phyloP scores from a whole-genome alignment of 2,797 vertebrate species.

The Podarcis siculus region DNA sequence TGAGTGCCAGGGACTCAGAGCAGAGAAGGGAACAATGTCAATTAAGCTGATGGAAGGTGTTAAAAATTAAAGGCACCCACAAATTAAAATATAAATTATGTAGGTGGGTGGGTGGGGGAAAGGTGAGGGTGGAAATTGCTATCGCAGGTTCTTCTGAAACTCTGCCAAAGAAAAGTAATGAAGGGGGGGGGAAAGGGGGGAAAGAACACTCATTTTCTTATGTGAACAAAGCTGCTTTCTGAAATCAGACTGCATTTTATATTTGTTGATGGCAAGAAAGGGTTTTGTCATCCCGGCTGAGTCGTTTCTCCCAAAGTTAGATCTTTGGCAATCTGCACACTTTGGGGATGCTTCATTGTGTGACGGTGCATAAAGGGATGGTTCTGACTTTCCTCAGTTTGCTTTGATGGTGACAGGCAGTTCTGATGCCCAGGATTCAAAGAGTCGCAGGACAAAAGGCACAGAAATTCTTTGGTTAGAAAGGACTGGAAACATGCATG shows the following conservation, averaged over 20 bases:
- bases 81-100: conserved; percentile 18
- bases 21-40: neutral
- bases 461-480: neutral
- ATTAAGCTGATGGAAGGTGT: neutral
- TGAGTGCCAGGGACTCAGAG: neutral
- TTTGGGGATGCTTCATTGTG: neutral
- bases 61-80: conserved; percentile 19
- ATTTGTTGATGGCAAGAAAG: neutral
- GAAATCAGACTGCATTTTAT: neutral
- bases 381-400: neutral
- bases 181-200: neutral
- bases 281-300: neutral
- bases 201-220: neutral
- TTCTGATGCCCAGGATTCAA: conserved; percentile 12
- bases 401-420: neutral
- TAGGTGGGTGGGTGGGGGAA: neutral
- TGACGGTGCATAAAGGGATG: neutral
- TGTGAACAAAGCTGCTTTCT: neutral
- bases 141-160: neutral
- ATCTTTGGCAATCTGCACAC: neutral
- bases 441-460: neutral
- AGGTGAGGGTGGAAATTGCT: neutral
- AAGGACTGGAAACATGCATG: neutral
- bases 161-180: neutral
- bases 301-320: neutral